These are phyloP conservation scores for Brachypalpus laphriformis DNA, from an alignment of 2,888 invertebrate genomes.

Conservation along the genomic window DNA sequence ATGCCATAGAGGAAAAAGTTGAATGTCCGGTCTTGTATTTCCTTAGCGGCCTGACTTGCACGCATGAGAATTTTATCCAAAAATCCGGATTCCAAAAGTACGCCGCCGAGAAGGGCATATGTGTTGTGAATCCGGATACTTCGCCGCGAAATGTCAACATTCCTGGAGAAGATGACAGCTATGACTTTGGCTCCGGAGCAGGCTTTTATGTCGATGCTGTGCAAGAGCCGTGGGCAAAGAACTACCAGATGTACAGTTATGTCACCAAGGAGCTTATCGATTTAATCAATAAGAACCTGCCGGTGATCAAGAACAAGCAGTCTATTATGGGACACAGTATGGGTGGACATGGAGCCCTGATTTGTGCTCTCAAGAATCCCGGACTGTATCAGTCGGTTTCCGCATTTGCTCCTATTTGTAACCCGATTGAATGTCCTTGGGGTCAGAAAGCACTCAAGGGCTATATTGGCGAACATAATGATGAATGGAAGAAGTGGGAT, in stretches of 20 bases:
- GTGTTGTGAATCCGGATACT: constrained; percentile 97
- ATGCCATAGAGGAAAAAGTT: constrained; percentile 82
- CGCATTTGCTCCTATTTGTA: constrained; percentile 97
- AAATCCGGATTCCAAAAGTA: constrained; percentile 97
- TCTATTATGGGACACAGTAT: constrained; percentile 96
- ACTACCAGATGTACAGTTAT: constrained; percentile 98
- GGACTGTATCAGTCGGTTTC: constrained; percentile 94
- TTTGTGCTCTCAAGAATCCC: constrained; percentile 95
- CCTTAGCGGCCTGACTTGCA: constrained; percentile 96
- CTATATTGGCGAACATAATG: constrained; percentile 89
- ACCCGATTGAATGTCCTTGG: constrained; percentile 93
- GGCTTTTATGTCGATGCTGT: constrained; percentile 98
- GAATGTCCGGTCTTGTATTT: constrained; percentile 93
- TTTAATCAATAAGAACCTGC: constrained; percentile 90
- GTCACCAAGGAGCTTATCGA: constrained; percentile 93
- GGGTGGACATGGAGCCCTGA: constrained; percentile 98
- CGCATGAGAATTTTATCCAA: constrained; percentile 96
- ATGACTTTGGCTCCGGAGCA: constrained; percentile 97
- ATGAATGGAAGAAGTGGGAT: constrained; percentile 93
- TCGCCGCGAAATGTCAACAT: constrained; percentile 96
- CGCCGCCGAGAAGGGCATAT: constrained; percentile 92
- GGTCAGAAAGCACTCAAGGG: constrained; percentile 93
- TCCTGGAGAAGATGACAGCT: constrained; percentile 94
- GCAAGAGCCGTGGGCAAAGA: constrained; percentile 93
- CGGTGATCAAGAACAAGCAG: constrained; percentile 85